These are phyloP conservation scores for Dicranocentrus wangi DNA, from an alignment of 2,888 invertebrate species.

Conservation along the genomic window DNA sequence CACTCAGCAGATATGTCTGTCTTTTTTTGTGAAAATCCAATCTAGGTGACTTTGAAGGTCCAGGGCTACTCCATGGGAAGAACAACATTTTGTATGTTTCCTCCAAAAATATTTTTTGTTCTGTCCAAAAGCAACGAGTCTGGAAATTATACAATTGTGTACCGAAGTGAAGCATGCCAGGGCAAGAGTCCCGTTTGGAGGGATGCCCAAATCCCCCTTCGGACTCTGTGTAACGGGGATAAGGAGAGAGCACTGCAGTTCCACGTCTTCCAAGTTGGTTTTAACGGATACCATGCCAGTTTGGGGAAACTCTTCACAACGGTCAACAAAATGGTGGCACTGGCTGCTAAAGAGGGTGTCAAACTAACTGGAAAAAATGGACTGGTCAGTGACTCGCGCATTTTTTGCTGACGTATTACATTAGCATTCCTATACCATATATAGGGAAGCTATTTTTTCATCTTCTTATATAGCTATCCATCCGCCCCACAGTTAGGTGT, in stretches of 20 bases:
- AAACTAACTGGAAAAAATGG: conserved; percentile 67
- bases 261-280: conserved; percentile 61
- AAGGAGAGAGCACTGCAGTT: conserved; percentile 62
- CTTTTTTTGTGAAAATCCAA: conserved; percentile 4
- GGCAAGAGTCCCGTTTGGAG: conserved; percentile 77
- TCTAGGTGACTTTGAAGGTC: conserved; percentile 60
- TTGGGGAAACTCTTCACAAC: conserved; percentile 60
- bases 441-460: no score
- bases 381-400: conserved; percentile 62
- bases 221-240: conserved; percentile 77
- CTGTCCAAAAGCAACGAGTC: conserved; percentile 75
- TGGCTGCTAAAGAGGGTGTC: conserved; percentile 55
- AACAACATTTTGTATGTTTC: conserved; percentile 67
- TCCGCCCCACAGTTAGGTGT: no score
- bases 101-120: conserved; percentile 69
- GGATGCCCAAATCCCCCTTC: conserved; percentile 76
- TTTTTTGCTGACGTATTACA: conserved; percentile 28
- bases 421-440: not conserved
- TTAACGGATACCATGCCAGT: conserved; percentile 64
- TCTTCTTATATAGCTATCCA: no score
- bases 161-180: conserved; percentile 77
- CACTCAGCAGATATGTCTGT: conserved; percentile 10
- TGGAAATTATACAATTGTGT: conserved; percentile 76
- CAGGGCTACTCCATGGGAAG: conserved; percentile 63
- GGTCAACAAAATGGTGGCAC: conserved; percentile 59